Conservation (phyloP, 2,888 invertebrate species). For the Saturnia pavonia region DNA sequence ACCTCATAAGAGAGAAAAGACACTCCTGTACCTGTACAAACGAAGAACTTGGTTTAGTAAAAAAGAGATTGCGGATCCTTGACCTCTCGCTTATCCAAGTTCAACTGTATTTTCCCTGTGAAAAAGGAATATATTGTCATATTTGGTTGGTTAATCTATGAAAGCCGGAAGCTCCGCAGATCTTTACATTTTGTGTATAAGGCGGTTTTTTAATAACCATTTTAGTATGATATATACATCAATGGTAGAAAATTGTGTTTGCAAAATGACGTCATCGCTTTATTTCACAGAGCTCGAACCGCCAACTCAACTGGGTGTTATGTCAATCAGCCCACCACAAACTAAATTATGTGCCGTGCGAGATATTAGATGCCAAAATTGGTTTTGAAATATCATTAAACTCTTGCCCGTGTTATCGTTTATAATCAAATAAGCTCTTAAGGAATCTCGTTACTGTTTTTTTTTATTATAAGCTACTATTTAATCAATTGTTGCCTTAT, state of each 20-base stretch:
- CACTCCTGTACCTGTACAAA: too few species aligned
- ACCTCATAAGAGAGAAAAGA: too few species aligned
- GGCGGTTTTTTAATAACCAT: neutral
- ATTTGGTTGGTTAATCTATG: neutral
- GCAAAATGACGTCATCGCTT: constrained; percentile 3
- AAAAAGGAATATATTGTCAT: neutral
- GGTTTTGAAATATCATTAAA: constrained; percentile 11
- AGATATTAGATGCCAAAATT: constrained; percentile 12
- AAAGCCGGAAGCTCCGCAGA: neutral
- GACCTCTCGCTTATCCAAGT: too few species aligned
- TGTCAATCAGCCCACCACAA: constrained; percentile 23
- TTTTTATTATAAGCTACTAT: neutral
- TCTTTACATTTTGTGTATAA: too few species aligned
- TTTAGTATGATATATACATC: neutral
- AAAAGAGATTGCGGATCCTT: too few species aligned
- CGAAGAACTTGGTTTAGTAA: too few species aligned
- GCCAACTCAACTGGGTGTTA: constrained; percentile 29
- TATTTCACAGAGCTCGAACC: neutral
- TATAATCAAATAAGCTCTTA: neutral
- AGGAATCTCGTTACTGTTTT: neutral
- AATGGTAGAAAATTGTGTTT: neutral
- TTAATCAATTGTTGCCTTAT: neutral
- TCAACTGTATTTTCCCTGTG: too few species aligned
- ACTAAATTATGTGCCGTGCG: constrained; percentile 14
- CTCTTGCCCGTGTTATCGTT: constrained; percentile 1